Conservation (phyloP, 2,113 vertebrate genomes). For the Lanius ludovicianus region DNA sequence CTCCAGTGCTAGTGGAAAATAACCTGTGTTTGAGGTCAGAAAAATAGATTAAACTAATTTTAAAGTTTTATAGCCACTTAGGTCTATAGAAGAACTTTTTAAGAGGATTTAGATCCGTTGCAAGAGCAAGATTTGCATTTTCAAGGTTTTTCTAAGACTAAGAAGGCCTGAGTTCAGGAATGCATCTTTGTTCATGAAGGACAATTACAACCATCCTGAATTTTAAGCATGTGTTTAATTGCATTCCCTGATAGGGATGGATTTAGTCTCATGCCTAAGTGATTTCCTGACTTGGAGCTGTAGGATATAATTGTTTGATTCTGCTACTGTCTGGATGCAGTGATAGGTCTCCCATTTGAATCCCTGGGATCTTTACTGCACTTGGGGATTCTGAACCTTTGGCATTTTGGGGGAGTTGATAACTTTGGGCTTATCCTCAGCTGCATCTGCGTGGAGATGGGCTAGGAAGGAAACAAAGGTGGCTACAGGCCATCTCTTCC, state of each 20-base stretch:
- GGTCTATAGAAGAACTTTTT: constrained; percentile 17
- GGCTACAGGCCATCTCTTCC: neutral
- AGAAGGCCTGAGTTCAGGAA: neutral
- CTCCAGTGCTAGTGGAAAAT: constrained; percentile 64
- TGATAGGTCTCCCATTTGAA: neutral
- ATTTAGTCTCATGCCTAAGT: neutral
- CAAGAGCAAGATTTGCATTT: constrained; percentile 17
- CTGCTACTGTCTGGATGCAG: neutral
- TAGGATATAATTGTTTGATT: neutral
- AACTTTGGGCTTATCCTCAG: neutral
- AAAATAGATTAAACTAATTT: constrained; percentile 68
- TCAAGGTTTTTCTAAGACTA: neutral
- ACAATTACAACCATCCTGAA: neutral
- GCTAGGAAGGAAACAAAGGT: neutral
- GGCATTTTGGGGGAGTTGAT: neutral
- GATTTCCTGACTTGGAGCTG: constrained; percentile 21
- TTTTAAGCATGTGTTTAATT: constrained; percentile 22
- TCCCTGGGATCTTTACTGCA: neutral
- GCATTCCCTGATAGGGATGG: neutral
- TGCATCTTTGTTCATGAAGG: neutral
- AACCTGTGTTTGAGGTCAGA: constrained; percentile 67
- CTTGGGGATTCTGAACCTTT: neutral
- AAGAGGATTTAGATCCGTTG: constrained; percentile 1
- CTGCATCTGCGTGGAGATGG: neutral
- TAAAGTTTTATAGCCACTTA: constrained; percentile 60